Evolutionary conservation across 2,113 vertebrate species (phyloP).

Genomic region (Gallinago jamesoni): DNA sequence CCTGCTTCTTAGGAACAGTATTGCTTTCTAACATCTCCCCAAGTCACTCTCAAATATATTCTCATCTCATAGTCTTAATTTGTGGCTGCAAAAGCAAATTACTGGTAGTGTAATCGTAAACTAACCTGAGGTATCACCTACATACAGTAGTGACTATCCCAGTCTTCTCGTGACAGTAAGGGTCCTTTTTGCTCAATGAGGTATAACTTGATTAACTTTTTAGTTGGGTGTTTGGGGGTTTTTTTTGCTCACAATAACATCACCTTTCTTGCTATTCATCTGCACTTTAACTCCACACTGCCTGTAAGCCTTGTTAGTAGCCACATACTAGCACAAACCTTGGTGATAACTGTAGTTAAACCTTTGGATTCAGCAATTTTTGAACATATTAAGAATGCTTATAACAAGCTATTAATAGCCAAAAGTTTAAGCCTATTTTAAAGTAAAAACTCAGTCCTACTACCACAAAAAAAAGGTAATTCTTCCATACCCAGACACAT

Average conservation of each 20-base stretch:
- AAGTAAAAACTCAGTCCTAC: not conserved
- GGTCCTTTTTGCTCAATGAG: not conserved
- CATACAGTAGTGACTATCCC: not conserved
- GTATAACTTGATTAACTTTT: not conserved
- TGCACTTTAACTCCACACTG: not conserved
- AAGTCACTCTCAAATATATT: not conserved
- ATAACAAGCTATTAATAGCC: not conserved
- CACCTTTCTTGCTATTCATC: not conserved
- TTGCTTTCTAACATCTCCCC: not conserved
- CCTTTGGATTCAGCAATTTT: not conserved
- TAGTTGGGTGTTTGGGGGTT: not conserved
- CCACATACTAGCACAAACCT: not conserved
- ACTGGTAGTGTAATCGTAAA: not conserved
- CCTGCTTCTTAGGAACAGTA: not conserved
- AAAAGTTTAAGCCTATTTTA: not conserved
- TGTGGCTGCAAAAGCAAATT: not conserved
- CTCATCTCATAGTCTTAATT: accelerated
- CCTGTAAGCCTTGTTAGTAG: not conserved
- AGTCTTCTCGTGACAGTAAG: not conserved
- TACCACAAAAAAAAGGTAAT: not conserved
- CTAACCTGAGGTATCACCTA: not conserved
- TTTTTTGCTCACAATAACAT: not conserved
- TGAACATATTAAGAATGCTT: not conserved
- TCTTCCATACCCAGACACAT: not conserved
- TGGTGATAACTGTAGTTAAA: not conserved